Conservation (phyloP, 1,140 invertebrate genomes). For the Branchinecta lindahli region DNA sequence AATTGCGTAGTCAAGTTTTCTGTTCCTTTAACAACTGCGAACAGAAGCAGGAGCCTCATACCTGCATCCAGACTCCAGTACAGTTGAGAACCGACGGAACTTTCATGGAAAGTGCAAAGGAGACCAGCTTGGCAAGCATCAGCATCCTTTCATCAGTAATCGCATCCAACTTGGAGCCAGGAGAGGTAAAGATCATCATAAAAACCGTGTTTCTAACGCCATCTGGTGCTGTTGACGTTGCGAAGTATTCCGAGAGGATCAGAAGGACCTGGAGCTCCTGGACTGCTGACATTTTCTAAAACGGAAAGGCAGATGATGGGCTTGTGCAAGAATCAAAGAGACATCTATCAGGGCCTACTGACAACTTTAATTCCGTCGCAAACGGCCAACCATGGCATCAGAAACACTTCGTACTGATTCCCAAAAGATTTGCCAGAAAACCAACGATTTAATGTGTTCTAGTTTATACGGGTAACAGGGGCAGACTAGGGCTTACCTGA, state of each 20-base stretch:
- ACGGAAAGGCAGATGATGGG: slow-evolving; percentile 15
- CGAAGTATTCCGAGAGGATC: slow-evolving; percentile 54
- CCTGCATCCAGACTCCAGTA: slow-evolving; percentile 63
- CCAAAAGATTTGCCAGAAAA: too few relatives aligned
- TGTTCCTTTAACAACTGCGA: too few relatives aligned
- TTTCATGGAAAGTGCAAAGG: slow-evolving; percentile 53
- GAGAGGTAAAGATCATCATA: slow-evolving; percentile 48
- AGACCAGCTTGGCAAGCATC: slow-evolving; percentile 57
- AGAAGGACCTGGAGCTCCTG: slow-evolving; percentile 59
- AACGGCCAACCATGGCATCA: too few relatives aligned
- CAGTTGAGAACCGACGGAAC: slow-evolving; percentile 52
- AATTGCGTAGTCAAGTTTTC: too few relatives aligned
- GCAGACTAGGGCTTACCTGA: too few relatives aligned
- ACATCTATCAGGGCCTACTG: too few relatives aligned
- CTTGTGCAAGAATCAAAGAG: too few relatives aligned
- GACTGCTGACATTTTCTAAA: slow-evolving; percentile 39
- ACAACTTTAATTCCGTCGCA: too few relatives aligned
- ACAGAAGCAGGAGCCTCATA: slow-evolving; percentile 17
- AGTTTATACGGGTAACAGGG: too few relatives aligned
- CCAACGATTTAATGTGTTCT: too few relatives aligned
- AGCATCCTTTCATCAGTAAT: slow-evolving; percentile 38
- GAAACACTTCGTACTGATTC: too few relatives aligned
- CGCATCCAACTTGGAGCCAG: slow-evolving; percentile 29
- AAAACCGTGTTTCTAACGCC: slow-evolving; percentile 62
- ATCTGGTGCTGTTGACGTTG: slow-evolving; percentile 44